Evolutionary conservation across 2,113 vertebrate genomes (phyloP), one percentile per base, ranked within the genome.

Genomic region (Alces alces): DNA sequence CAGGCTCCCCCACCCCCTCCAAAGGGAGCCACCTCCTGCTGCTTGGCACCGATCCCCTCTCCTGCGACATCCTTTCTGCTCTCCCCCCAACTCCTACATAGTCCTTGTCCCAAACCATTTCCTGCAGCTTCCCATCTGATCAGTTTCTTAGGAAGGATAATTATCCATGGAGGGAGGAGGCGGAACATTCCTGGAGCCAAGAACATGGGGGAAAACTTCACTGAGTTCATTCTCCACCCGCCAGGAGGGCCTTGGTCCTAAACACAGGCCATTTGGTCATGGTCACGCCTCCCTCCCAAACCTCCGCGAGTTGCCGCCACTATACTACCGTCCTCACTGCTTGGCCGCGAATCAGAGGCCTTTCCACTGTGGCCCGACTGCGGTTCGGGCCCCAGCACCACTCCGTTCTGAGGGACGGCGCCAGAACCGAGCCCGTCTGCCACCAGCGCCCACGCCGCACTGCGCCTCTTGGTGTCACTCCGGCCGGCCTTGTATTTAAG

Each of bases 101-200:
- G 96, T 96, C 94, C 92, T 88, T 58, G 82, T 92, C 96, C 97
- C 86, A 92, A 97, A 94, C 82, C 82, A 58, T 84, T 96, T 97
- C 97, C 92, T 96, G 86, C 93, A 73, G 90, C 61, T 97, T 96
- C 95, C 97, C 96, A 98, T 97, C 97, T 97, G 97, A 97, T 94
- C 97, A 93, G 47, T 96, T 98, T 98, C 97, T 97, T 83, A 95
- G 95, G 95, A 97, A 97, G 95, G 93, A 85, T 97, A 95, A 98
- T 97, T 89, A 98, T 19, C 94, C 93, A 33, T 1, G 10, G 78
- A 96, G 64, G 86, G 66, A 96, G 95, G 97, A 95, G 94, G 92
- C 10, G 28, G 95, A 92, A 83, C 57, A 86, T 79, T 55, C 76
- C 82, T 25, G 36, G 96, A 84, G 90, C 93, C 93, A 98, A 97